These are phyloP conservation scores for Peromyscus nudipes DNA, from an alignment of 2,797 vertebrate species.

Conservation along the genomic window DNA sequence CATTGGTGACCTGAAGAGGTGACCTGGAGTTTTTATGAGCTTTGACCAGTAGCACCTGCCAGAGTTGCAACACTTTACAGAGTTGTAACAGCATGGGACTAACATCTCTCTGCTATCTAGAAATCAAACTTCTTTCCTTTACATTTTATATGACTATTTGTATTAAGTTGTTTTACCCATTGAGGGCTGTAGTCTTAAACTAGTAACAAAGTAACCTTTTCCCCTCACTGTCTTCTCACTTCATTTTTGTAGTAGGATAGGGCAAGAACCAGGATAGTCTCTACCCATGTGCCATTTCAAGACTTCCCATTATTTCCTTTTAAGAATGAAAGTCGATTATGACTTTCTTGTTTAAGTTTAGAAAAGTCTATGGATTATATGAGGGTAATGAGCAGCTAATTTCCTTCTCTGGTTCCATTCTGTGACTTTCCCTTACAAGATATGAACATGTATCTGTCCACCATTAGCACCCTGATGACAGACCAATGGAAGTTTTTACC, in stretches of 20 bases:
- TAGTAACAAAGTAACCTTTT: not conserved
- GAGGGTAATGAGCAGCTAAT: not conserved
- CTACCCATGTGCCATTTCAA: not conserved
- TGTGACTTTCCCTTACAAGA: not conserved
- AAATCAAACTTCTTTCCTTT: not conserved
- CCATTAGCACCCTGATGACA: not conserved
- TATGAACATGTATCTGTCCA: not conserved
- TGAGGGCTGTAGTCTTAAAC: not conserved
- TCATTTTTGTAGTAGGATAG: not conserved
- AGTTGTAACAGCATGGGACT: not conserved
- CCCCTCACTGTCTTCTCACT: not conserved
- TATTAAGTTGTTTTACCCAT: not conserved
- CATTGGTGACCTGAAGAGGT: not conserved
- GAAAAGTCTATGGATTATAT: not conserved
- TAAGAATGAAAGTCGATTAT: not conserved
- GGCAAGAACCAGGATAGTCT: not conserved
- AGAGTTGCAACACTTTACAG: not conserved
- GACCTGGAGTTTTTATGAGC: not conserved
- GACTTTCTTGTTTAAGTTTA: not conserved
- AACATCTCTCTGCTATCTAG: not conserved
- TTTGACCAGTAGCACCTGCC: not conserved
- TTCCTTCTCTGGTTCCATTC: not conserved
- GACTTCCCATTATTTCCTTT: not conserved
- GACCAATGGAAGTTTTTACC: not conserved
- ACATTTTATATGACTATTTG: not conserved